Evolutionary conservation across 2,113 vertebrate species (phyloP), one percentile per base, ranked within the genome.

Genomic region (Protomyctophum bolini): DNA sequence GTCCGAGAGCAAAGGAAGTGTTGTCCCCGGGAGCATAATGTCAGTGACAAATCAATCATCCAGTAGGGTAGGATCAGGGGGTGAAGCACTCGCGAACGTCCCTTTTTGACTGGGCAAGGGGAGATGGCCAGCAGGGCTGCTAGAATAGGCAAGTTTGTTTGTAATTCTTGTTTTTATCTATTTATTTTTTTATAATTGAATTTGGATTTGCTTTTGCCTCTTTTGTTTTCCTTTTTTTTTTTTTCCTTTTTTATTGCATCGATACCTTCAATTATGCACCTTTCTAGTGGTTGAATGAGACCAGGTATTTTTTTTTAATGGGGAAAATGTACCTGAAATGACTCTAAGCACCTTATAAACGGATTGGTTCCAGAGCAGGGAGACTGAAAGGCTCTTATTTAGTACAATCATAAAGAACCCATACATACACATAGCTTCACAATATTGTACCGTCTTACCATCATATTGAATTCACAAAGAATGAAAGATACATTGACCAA

Each of bases 341-440:
- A 87, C 77, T 79, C 41, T 12, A 85, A 91, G 91, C 92, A 93
- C 91, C 92, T 93, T 92, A 91, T 80, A 48, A 75, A 80, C 66
- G 58, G 83, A 84, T 57, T 21, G 83, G 83, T 72, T 81, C 77
- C 84, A 72, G 77, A 15, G 67, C 59, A 47, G 54, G 58, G 59
- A 59, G 69, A 73, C 73, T 46, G 67, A 78, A 48, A 65, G 72
- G 85, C 67, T 83, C 78, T 46, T 7, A 71, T 67, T 76, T 51
- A 85, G 82, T 77, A 81, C 76, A 77, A 79, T 73, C 71, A 66
- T 29, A 10, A 58, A 63, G 75, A 48, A 54, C 10, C 46, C 60
- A 15, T 58, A 29, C 60, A 15, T 58, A 29, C 41, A 14, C 70
- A 41, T 63, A 47, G 49, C 50, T 33, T 49, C 67, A 70, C 57